Evolutionary conservation across 2,888 invertebrate genomes (phyloP), one percentile per base, ranked within the genome.

Genomic region (Cheilosia vulpina): DNA sequence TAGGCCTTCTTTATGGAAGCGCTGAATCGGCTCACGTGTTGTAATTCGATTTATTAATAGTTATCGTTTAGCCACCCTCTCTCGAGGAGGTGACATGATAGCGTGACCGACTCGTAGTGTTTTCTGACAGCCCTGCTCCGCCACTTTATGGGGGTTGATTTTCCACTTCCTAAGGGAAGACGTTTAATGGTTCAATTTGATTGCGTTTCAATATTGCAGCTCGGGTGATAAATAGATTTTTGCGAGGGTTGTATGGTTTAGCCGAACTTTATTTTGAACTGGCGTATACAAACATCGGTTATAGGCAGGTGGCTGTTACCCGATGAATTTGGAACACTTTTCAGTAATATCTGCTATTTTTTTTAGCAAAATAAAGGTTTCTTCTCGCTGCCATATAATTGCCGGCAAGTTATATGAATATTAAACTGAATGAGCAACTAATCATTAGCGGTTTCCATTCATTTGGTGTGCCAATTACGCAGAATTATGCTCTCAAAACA

Each of bases 41-140:
- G 76, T 85, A 85, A 85, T 85, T 85, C 85, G 85, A 85, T 81
- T 85, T 85, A 81, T 77, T 85, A 81, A 57, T 81, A 81, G 80
- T 81, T 85, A 85, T 77, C 45, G 76, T 68, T 62, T 41, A 60
- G 65, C 69, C 75, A 65, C 66, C 66, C 19, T 69, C 11, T 43
- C 2, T 21, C 19, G 1, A 21, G 65, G 13, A 27, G 38, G 43
- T 31, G 73, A 34, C 24, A 45, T 17, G 73, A 79, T 84, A 79
- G 79, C 84, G 84, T 84, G 84, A 38, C 58, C 24, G 34, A 17
- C 21, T 76, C 47, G 41, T 71, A 24, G 65, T 60, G 75, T 60
- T 78, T 73, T 69, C 45, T 43, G 43, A 73, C 57, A 68, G 34
- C 66, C 38, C 55, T 31, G 50, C 55, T 63, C 41, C 45, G 63